Evolutionary conservation across 2,797 vertebrate species (phyloP).

Genomic region (Psittacula derbiana): DNA sequence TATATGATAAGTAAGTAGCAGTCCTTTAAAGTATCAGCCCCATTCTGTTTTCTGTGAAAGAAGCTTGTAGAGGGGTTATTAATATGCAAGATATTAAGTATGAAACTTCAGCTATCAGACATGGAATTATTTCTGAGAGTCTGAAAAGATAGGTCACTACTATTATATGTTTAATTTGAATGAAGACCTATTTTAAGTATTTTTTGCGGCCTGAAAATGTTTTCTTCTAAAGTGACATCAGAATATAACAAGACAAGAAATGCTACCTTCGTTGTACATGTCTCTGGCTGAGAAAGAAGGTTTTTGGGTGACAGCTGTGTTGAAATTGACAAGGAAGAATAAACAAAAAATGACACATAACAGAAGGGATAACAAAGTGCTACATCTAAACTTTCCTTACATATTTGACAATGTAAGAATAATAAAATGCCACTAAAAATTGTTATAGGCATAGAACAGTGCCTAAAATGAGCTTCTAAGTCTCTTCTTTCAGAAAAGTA

Average conservation of each 20-base stretch:
- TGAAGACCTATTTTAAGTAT: neutral
- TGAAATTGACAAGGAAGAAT: neutral
- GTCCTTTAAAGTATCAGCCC: neutral
- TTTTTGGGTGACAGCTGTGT: neutral
- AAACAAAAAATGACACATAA: accelerated
- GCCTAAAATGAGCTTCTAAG: neutral
- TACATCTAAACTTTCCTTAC: neutral
- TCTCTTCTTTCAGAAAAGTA: neutral
- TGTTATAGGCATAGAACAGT: neutral
- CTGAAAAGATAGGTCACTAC: neutral
- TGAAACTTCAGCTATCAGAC: neutral
- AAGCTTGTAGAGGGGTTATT: neutral
- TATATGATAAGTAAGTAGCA: neutral
- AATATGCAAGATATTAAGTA: neutral
- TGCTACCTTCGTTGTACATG: neutral
- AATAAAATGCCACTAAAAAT: neutral
- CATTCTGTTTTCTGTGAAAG: neutral
- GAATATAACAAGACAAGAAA: neutral
- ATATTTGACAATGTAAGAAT: neutral
- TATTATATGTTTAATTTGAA: neutral
- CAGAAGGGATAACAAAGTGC: neutral
- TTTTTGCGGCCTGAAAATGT: neutral
- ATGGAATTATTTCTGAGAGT: neutral
- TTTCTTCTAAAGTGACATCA: neutral
- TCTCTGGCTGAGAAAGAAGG: neutral